A percentile compares a stretch with the other conserved stretches of the same genome.
These are phyloP conservation scores for Holothuria scabra DNA, from an alignment of 53 echinoderm and acorn worm genomes.

Conservation along the genomic window DNA sequence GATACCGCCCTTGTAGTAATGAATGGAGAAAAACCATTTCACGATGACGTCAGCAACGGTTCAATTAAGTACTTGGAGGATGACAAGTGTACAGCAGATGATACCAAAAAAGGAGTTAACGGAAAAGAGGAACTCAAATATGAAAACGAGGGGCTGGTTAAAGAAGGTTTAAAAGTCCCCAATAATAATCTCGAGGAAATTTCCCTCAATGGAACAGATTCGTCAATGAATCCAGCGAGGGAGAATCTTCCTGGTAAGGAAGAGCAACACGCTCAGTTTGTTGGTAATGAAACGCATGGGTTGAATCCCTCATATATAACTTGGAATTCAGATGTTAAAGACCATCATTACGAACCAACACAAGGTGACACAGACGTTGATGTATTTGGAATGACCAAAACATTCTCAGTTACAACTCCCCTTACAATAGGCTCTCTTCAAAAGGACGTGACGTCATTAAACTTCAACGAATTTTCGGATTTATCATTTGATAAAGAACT, in stretches of 20 bases:
- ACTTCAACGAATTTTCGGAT: no score
- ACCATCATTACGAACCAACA: no score
- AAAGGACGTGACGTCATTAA: no score
- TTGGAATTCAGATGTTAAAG: no score
- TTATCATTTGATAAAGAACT: no score
- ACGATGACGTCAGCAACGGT: no score
- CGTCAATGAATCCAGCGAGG: not conserved
- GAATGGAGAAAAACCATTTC: not conserved
- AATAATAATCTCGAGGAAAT: not conserved
- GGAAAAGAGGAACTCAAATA: not conserved
- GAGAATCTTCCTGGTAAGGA: not conserved
- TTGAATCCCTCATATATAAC: no score
- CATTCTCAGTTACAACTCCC: not conserved
- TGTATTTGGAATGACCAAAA: slow-evolving; percentile 18
- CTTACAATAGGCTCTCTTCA: no score
- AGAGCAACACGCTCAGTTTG: not conserved
- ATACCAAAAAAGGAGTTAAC: not conserved
- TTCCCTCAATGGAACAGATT: not conserved
- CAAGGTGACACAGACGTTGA: not conserved
- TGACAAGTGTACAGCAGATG: no score
- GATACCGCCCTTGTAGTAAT: not conserved
- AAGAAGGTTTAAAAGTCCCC: not conserved
- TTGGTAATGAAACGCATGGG: not conserved
- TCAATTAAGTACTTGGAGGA: not conserved
- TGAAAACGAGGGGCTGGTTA: not conserved